A percentile compares a stretch with the other conserved stretches of the same genome.
phyloP scores from a whole-genome alignment of 1,140 invertebrate species.

The Procambarus clarkii region DNA sequence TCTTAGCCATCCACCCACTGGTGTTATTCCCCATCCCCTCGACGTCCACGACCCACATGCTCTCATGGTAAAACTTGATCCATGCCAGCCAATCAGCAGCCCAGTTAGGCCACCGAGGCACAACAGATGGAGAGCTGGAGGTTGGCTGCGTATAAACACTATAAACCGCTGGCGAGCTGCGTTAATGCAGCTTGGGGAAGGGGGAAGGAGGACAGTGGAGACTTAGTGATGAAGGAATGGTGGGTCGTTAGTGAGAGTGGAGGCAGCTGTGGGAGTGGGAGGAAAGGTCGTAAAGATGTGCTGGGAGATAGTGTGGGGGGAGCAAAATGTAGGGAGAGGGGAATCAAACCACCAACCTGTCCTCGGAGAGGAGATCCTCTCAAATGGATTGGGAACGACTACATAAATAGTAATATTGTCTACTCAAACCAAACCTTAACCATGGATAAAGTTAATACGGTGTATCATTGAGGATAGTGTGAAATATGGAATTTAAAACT shows the following conservation, averaged over 20 bases:
- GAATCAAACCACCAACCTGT: neutral
- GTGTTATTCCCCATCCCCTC: neutral
- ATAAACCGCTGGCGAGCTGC: neutral
- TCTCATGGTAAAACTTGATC: no score
- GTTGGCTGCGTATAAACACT: no score
- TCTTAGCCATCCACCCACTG: neutral
- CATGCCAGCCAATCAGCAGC: no score
- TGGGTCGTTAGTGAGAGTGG: neutral
- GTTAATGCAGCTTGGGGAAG: neutral
- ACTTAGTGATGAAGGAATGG: neutral
- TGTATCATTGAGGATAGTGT: no score
- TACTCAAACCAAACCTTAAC: no score
- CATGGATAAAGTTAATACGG: no score
- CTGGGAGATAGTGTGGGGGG: slow-evolving; percentile 3
- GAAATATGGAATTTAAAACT: no score
- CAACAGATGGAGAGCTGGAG: no score
- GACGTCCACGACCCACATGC: neutral
- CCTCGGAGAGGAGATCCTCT: no score
- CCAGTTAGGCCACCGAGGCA: no score
- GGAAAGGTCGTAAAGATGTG: slow-evolving; percentile 39
- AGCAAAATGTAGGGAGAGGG: neutral
- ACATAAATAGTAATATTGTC: no score
- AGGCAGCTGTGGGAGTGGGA: neutral
- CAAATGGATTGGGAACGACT: no score
- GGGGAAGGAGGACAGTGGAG: neutral